These are phyloP conservation scores for Benthosema pterotum DNA, from an alignment of 2,797 vertebrate species.

Conservation along the genomic window DNA sequence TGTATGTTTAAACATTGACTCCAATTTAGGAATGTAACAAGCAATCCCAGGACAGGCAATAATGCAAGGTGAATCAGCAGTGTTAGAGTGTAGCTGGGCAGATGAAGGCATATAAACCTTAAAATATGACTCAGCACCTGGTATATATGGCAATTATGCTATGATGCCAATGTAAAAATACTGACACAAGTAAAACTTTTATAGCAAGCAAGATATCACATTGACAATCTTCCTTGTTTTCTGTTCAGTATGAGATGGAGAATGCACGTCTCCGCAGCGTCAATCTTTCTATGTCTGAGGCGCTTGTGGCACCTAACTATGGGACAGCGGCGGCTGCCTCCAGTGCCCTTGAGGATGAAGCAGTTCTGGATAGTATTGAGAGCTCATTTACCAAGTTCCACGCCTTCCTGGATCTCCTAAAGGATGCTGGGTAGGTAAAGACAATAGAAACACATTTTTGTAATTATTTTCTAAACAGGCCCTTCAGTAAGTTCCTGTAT, in stretches of 20 bases:
- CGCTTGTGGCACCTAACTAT: slow-evolving; percentile 74
- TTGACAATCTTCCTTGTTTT: slow-evolving; percentile 10
- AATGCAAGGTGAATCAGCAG: too few species aligned
- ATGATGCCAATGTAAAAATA: too few species aligned
- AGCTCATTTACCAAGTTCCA: slow-evolving; percentile 95
- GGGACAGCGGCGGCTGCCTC: slow-evolving; percentile 54
- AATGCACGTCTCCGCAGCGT: slow-evolving; percentile 84
- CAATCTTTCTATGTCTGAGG: slow-evolving; percentile 86
- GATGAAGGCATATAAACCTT: too few species aligned
- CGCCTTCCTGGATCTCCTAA: slow-evolving; percentile 95
- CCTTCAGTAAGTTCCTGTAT: too few species aligned
- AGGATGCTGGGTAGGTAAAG: slow-evolving; percentile 89
- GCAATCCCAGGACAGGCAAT: too few species aligned
- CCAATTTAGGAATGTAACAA: too few species aligned
- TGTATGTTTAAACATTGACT: too few species aligned
- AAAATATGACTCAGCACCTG: too few species aligned
- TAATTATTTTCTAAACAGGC: too few species aligned
- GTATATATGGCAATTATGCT: too few species aligned
- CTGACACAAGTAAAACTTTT: too few species aligned
- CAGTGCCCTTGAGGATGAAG: slow-evolving; percentile 89
- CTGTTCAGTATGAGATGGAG: slow-evolving; percentile 85
- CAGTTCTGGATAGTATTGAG: slow-evolving; percentile 92
- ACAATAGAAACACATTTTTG: not conserved
- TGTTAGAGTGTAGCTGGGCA: too few species aligned
- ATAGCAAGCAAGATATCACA: not conserved